Conservation (phyloP, 2,113 vertebrate genomes). For the Chloropsis hardwickii region DNA sequence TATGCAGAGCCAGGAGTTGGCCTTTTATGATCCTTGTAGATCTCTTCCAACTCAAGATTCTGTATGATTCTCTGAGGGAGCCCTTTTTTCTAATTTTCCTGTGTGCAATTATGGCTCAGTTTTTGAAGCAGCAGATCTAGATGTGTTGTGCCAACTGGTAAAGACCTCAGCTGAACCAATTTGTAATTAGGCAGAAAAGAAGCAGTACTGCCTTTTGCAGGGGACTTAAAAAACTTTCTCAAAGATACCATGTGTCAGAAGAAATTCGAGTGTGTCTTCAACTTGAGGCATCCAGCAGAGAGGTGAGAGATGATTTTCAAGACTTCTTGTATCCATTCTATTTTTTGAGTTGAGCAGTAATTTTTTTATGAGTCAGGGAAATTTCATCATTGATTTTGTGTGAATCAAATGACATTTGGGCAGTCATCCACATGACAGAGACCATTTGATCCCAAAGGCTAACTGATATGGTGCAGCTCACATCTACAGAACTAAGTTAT, state of each 20-base stretch:
- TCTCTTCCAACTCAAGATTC: neutral
- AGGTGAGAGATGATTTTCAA: neutral
- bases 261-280: neutral
- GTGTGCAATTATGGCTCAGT: neutral
- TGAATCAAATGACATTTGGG: neutral
- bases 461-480: neutral
- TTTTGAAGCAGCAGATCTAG: neutral
- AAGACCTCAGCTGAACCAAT: neutral
- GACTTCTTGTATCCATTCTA: neutral
- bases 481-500: neutral
- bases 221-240: neutral
- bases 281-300: neutral
- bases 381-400: neutral
- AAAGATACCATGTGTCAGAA: neutral
- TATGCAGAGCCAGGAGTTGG: neutral
- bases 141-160: neutral
- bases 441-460: neutral
- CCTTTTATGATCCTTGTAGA: neutral
- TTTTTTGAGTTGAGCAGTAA: neutral
- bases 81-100: neutral
- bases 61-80: neutral
- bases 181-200: neutral
- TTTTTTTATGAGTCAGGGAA: neutral
- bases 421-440: neutral
- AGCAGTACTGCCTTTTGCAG: neutral